These are phyloP conservation scores for Ceratosolen solmsi DNA, from an alignment of 1,140 invertebrate genomes.

Conservation along the genomic window DNA sequence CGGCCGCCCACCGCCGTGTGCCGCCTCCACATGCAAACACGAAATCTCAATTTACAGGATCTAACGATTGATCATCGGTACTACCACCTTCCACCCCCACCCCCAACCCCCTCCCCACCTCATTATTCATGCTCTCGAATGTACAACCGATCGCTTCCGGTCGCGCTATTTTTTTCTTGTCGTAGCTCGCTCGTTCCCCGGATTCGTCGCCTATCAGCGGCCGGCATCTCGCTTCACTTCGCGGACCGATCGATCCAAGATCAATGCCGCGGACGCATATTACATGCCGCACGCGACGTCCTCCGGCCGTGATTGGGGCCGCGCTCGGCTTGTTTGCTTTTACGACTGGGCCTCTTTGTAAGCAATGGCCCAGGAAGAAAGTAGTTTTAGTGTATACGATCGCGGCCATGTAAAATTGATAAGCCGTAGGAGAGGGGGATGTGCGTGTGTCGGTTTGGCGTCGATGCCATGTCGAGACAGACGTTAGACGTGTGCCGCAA, in stretches of 20 bases:
- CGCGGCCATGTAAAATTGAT: neutral
- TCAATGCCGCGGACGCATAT: constrained; percentile 1
- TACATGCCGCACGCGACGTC: constrained; percentile 2
- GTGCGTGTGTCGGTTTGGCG: neutral
- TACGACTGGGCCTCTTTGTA: neutral
- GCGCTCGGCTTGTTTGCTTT: constrained; percentile 3
- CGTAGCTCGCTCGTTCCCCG: neutral
- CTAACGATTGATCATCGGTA: constrained; percentile 22
- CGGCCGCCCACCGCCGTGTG: neutral
- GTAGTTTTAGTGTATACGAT: neutral
- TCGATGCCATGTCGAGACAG: neutral
- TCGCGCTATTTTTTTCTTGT: neutral
- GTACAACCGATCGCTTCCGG: neutral
- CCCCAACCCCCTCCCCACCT: neutral
- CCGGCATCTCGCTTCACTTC: neutral
- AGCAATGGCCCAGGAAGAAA: neutral
- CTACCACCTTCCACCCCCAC: neutral
- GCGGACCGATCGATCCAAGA: constrained; percentile 2
- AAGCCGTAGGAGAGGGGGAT: neutral
- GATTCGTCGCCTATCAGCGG: neutral
- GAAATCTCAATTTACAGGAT: constrained; percentile 37
- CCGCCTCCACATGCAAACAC: neutral
- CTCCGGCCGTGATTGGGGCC: neutral
- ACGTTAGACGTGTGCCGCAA: neutral
- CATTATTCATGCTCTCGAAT: constrained; percentile 14